Evolutionary conservation across 2,888 invertebrate species (phyloP).

Genomic region (Philereme transversata): DNA sequence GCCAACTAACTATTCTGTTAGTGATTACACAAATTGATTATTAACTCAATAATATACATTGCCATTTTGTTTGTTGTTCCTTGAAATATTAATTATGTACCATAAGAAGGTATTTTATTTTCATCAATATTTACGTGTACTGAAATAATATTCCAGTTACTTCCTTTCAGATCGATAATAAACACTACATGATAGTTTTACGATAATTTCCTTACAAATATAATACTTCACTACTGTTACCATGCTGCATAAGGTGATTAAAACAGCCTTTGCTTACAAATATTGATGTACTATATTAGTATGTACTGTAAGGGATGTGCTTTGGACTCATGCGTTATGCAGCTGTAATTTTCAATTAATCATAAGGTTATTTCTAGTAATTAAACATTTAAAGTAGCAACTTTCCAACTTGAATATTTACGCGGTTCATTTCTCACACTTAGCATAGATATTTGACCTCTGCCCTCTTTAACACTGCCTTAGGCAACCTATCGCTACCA

Average conservation of each 20-base stretch:
- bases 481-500: constrained; percentile 7
- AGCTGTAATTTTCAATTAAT: neutral
- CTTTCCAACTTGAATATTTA: constrained; percentile 16
- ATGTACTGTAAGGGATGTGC: too few relatives aligned
- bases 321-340: neutral
- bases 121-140: constrained; percentile 60
- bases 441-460: constrained; percentile 27
- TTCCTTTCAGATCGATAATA: constrained; percentile 7
- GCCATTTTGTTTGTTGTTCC: constrained; percentile 45
- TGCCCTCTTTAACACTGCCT: constrained; percentile 16
- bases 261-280: too few relatives aligned
- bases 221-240: too few relatives aligned
- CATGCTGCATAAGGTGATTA: too few relatives aligned
- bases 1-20: too few relatives aligned
- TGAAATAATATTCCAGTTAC: constrained; percentile 35
- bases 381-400: constrained; percentile 10
- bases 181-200: neutral
- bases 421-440: constrained; percentile 22
- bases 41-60: too few relatives aligned
- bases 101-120: constrained; percentile 61
- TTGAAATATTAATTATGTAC: constrained; percentile 53
- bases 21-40: too few relatives aligned
- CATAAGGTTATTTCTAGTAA: constrained; percentile 1
- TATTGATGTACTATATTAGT: too few relatives aligned
- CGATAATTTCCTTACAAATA: too few relatives aligned